A percentile compares a stretch with the other conserved stretches of the same genome.
These are phyloP conservation scores for Laticauda laticaudata DNA, from an alignment of 2,113 vertebrate genomes.

Conservation along the genomic window DNA sequence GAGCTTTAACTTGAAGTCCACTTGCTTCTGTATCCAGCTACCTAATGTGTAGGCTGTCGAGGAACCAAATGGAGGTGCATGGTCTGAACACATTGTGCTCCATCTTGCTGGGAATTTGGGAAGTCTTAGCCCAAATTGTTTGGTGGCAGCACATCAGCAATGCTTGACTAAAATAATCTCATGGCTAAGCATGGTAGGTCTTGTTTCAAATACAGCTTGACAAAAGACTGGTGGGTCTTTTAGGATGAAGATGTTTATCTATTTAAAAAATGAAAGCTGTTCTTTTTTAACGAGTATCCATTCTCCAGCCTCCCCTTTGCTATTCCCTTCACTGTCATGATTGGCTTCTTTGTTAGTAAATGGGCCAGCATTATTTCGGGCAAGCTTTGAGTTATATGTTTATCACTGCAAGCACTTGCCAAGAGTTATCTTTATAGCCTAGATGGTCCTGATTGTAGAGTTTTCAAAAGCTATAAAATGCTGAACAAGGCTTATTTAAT, in stretches of 20 bases:
- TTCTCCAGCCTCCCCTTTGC: conserved; percentile 52
- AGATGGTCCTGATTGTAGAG: conserved; percentile 63
- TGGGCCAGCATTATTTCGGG: conserved; percentile 59
- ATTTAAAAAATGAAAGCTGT: conserved; percentile 60
- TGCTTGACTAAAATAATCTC: not conserved
- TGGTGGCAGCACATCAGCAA: not conserved
- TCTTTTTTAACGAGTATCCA: conserved; percentile 42
- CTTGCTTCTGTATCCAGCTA: not conserved
- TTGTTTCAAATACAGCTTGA: conserved; percentile 25
- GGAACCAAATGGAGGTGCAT: not conserved
- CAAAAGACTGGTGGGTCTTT: conserved; percentile 53
- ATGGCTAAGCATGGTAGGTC: not conserved
- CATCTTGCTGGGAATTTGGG: not conserved
- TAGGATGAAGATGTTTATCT: conserved; percentile 58
- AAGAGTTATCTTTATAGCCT: conserved; percentile 60
- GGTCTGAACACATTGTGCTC: not conserved
- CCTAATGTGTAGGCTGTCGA: not conserved
- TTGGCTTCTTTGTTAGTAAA: conserved; percentile 63
- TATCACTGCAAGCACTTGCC: conserved; percentile 56
- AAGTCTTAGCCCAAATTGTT: not conserved
- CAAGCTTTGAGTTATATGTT: conserved; percentile 63
- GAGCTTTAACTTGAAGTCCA: not conserved
- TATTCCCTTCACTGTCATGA: conserved; percentile 46
- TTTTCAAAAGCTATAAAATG: conserved; percentile 64
- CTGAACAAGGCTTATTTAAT: conserved; percentile 59